phyloP scores from a whole-genome alignment of 2,888 invertebrate genomes.

The Cerastis leucographa region DNA sequence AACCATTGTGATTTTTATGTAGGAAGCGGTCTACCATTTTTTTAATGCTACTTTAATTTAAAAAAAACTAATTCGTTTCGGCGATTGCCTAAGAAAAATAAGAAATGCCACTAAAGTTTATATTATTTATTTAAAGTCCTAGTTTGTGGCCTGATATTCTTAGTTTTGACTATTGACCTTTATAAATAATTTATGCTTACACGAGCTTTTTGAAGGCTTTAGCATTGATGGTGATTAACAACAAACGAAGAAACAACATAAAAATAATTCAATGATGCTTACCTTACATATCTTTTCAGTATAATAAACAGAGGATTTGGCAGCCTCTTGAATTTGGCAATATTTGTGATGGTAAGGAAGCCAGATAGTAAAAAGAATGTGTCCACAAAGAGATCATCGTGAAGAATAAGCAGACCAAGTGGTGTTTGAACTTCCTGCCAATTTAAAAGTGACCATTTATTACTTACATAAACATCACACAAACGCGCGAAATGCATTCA shows the following conservation, averaged over 20 bases:
- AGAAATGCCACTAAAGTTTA: constrained; percentile 11
- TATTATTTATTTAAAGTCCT: not conserved
- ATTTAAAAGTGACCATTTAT: not conserved
- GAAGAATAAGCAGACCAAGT: constrained; percentile 86
- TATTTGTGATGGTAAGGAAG: constrained; percentile 87
- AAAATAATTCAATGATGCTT: constrained; percentile 55
- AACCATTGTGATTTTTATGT: not conserved
- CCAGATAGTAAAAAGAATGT: constrained; percentile 92
- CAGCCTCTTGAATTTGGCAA: constrained; percentile 79
- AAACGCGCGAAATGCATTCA: too few relatives aligned
- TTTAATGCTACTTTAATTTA: not conserved
- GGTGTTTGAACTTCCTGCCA: constrained; percentile 72
- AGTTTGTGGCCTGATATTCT: not conserved
- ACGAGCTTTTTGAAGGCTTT: not conserved
- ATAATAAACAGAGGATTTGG: constrained; percentile 88
- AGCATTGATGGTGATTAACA: not conserved
- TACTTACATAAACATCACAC: too few relatives aligned
- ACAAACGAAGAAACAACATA: not conserved
- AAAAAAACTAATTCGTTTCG: not conserved
- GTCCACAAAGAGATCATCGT: constrained; percentile 92
- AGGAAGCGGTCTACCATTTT: not conserved
- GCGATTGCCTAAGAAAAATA: not conserved
- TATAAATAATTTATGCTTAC: not conserved
- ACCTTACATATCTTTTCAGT: constrained; percentile 92
- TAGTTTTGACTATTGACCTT: not conserved